These are phyloP conservation scores for Carettochelys insculpta DNA, from an alignment of 2,113 vertebrate species.

Conservation along the genomic window DNA sequence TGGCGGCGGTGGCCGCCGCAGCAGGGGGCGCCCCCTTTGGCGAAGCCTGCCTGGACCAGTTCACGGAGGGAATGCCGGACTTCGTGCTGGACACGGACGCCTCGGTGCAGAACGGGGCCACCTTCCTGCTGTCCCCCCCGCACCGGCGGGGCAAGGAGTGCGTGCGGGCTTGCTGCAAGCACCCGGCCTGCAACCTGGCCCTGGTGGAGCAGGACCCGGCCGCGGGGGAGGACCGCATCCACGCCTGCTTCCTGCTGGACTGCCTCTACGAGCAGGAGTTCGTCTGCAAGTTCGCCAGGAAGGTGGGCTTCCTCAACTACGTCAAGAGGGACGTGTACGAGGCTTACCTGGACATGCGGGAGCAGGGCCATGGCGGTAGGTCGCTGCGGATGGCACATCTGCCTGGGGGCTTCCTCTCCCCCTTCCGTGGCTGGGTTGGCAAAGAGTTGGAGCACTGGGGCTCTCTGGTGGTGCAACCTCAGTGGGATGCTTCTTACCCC, in stretches of 20 bases:
- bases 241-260: slow-evolving; percentile 88
- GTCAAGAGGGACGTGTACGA: slow-evolving; percentile 79
- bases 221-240: slow-evolving; percentile 67
- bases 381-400: no score
- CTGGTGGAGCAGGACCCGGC: slow-evolving; percentile 78
- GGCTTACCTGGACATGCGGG: slow-evolving; percentile 69
- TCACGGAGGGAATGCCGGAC: slow-evolving; percentile 76
- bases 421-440: not conserved
- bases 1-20: not conserved
- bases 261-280: slow-evolving; percentile 90
- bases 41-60: slow-evolving; percentile 75
- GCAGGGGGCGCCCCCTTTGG: slow-evolving; percentile 41
- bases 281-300: slow-evolving; percentile 87
- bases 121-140: slow-evolving; percentile 82
- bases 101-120: slow-evolving; percentile 89
- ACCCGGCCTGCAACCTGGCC: slow-evolving; percentile 85
- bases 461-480: rapidly evolving
- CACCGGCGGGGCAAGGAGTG: slow-evolving; percentile 79
- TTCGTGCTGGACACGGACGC: slow-evolving; percentile 88
- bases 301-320: slow-evolving; percentile 85
- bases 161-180: slow-evolving; percentile 85
- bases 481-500: not conserved
- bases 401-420: not conserved
- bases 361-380: slow-evolving; percentile 66
- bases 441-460: not conserved